Conservation (phyloP, 2,113 vertebrate genomes). For the Corvus cornix region DNA sequence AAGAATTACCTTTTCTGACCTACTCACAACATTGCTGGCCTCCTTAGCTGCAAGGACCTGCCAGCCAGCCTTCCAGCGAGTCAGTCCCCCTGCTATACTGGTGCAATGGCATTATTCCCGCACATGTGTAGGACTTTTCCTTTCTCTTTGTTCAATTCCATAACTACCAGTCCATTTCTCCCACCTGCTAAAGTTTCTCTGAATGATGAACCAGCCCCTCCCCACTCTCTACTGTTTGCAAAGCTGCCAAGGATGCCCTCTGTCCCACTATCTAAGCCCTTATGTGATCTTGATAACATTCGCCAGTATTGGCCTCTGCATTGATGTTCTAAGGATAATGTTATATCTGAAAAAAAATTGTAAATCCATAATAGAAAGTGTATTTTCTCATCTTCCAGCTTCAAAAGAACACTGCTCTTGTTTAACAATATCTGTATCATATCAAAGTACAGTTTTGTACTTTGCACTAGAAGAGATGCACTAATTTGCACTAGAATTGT, state of each 20-base stretch:
- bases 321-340: neutral
- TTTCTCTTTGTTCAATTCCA: neutral
- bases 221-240: neutral
- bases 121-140: fast-evolving
- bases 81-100: neutral
- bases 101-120: neutral
- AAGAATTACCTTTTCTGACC: neutral
- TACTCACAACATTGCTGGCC: neutral
- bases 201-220: neutral
- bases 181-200: neutral
- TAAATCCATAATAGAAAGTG: neutral
- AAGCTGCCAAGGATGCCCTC: neutral
- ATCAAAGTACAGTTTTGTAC: neutral
- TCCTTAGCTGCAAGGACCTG: neutral
- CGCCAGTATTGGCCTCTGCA: neutral
- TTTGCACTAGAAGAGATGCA: neutral
- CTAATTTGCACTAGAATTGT: neutral
- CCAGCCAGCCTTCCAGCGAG: neutral
- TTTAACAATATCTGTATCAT: neutral
- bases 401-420: neutral
- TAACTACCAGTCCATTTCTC: neutral
- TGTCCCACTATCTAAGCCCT: neutral
- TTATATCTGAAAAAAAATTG: fast-evolving
- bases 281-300: neutral
- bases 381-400: neutral